A percentile compares a stretch with the other conserved stretches of the same genome.
phyloP scores from a whole-genome alignment of 2,888 invertebrate species.

The Neuroscelio doddi region DNA sequence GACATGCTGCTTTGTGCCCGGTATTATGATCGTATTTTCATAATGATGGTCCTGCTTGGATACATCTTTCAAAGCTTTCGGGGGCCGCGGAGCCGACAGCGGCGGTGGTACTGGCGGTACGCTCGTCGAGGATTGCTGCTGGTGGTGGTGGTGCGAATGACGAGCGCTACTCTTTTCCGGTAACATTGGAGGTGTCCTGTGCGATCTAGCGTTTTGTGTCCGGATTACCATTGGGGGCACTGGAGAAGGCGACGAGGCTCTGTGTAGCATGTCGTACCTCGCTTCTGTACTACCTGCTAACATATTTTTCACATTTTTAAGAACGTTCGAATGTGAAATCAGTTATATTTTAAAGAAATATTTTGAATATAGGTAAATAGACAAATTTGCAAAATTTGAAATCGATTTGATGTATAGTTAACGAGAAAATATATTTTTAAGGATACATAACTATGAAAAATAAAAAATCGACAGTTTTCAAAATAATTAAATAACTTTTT shows the following conservation, averaged over 20 bases:
- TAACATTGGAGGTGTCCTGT: slow-evolving; percentile 57
- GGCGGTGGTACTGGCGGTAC: slow-evolving; percentile 68
- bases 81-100: slow-evolving; percentile 63
- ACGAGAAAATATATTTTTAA: too few relatives aligned
- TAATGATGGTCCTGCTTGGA: slow-evolving; percentile 72
- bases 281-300: slow-evolving; percentile 63
- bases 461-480: too few relatives aligned
- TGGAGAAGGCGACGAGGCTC: slow-evolving; percentile 67
- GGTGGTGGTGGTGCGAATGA: slow-evolving; percentile 43
- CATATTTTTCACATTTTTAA: neutral
- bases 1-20: slow-evolving; percentile 70
- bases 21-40: slow-evolving; percentile 73
- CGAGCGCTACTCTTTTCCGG: slow-evolving; percentile 56
- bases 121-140: slow-evolving; percentile 49
- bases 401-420: too few relatives aligned
- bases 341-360: too few relatives aligned
- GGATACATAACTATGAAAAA: too few relatives aligned
- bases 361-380: too few relatives aligned
- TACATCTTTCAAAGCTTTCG: slow-evolving; percentile 58
- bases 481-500: too few relatives aligned
- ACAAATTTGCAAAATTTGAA: too few relatives aligned
- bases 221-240: slow-evolving; percentile 53
- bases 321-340: too few relatives aligned
- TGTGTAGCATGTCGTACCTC: slow-evolving; percentile 71
- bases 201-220: slow-evolving; percentile 30